These are phyloP conservation scores for Notocelia uddmanniana DNA, from an alignment of 2,888 invertebrate genomes.

Conservation along the genomic window DNA sequence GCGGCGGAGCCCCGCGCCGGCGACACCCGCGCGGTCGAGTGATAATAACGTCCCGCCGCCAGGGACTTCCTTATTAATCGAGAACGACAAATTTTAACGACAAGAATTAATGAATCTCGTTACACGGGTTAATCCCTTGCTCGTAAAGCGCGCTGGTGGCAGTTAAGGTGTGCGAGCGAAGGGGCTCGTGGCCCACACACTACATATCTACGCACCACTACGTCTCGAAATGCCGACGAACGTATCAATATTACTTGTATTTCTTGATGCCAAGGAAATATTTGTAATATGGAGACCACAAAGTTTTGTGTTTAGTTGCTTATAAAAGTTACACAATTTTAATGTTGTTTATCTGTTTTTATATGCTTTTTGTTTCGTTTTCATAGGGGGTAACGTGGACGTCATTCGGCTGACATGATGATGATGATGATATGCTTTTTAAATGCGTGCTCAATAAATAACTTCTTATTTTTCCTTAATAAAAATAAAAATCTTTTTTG, in stretches of 20 bases:
- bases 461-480: too few species aligned
- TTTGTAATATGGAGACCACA: background rate
- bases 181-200: constrained; percentile 49
- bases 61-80: constrained; percentile 86
- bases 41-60: constrained; percentile 82
- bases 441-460: too few species aligned
- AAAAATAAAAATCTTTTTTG: too few species aligned
- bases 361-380: too few species aligned
- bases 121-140: constrained; percentile 86
- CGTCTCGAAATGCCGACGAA: background rate
- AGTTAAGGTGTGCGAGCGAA: constrained; percentile 76
- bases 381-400: too few species aligned
- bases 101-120: constrained; percentile 87
- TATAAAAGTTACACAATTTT: background rate
- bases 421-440: too few species aligned
- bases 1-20: constrained; percentile 68
- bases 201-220: constrained; percentile 52
- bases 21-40: constrained; percentile 74
- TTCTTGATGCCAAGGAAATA: constrained; percentile 6
- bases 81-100: constrained; percentile 87
- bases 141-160: constrained; percentile 84
- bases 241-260: constrained; percentile 15
- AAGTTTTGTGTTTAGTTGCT: background rate
- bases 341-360: background rate
- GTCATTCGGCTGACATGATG: too few species aligned